Evolutionary conservation across 2,888 invertebrate species (phyloP).

Genomic region (Eurytoma adleriae): DNA sequence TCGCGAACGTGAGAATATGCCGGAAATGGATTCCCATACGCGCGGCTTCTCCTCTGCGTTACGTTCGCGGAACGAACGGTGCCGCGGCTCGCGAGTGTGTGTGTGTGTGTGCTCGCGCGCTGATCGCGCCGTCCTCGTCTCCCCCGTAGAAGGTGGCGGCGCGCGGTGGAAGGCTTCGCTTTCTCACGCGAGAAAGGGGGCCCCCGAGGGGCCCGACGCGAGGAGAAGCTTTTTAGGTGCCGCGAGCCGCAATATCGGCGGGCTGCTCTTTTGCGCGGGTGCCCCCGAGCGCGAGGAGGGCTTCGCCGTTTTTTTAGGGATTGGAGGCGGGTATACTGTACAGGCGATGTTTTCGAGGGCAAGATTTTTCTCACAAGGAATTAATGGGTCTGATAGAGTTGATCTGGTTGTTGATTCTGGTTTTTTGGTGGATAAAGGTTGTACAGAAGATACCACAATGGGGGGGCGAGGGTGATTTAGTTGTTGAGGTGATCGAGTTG

Average conservation of each 20-base stretch:
- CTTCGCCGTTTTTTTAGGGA: conserved; percentile 1
- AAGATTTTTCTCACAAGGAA: no score
- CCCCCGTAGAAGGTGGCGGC: conserved; percentile 7
- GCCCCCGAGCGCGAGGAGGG: not conserved
- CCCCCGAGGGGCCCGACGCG: conserved; percentile 16
- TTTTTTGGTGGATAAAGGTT: no score
- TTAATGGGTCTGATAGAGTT: no score
- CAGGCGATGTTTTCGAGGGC: no score
- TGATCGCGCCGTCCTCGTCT: not conserved
- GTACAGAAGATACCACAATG: no score
- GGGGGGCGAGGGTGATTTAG: no score
- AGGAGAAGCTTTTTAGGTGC: conserved; percentile 29
- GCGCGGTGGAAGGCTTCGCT: conserved; percentile 17
- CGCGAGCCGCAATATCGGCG: not conserved
- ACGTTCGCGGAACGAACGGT: conserved; percentile 42
- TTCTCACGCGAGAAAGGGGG: conserved; percentile 50
- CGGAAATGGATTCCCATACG: conserved; percentile 69
- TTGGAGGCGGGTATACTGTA: not conserved
- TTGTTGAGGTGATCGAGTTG: no score
- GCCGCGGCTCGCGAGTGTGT: not conserved
- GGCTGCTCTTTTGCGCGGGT: not conserved
- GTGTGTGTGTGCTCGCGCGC: not conserved
- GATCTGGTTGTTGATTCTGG: no score
- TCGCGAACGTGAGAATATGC: conserved; percentile 67
- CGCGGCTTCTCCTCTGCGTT: conserved; percentile 29